Base-by-base conservation (phyloP, 2,888 invertebrate genomes). In the Pachycephus smyrnensis region DNA sequence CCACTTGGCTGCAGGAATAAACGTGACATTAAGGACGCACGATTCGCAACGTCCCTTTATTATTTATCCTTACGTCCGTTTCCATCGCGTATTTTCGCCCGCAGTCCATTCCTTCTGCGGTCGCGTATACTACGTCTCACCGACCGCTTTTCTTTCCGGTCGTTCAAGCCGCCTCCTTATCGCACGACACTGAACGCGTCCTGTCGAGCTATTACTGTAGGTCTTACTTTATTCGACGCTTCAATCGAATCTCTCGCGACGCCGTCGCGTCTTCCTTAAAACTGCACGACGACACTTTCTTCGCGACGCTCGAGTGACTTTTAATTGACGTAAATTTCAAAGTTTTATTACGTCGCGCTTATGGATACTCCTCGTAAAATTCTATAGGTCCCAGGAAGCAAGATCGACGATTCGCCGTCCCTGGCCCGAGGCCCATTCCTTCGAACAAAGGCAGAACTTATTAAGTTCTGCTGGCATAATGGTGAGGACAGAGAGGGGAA, bases 401-500 rank as follows among this genome's bases (percentile, higher is more conserved):
- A 55, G 55, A 55, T 55, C 55, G 9, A 55, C 55, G 55, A 55
- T 55, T 55, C 55, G 55, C 23, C 55, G 55, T 55, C 55, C 55
- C 55, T 23, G 23, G 55, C 9, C 55, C 55, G 23, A 23, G 55
- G 23, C 23, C 23, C 55, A 23, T 9, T 55, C 32, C 32, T 0
- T 31, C 71, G 71, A 31, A 71, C 71, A 71, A 71, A 71, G 71
- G 33, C 31, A 71, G 33, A 33, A 71, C 33, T 71, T 71, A 31
- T 71, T 11, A 32, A 71, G 33, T 71, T 33, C 32, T 68, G 68
- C 4, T 68, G 30, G 68, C 68, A 11, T 68, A 9, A 68, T 4
- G 30, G 12, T 6, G 68, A 6, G 35, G 35, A 35, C 35, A 9
- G 6, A 6, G 33, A 3, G 33, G 33, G 33, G 0, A 2, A 6